Evolutionary conservation across 2,888 invertebrate species (phyloP), one percentile per base, ranked within the genome.

Genomic region (Trissolcus japonicus): DNA sequence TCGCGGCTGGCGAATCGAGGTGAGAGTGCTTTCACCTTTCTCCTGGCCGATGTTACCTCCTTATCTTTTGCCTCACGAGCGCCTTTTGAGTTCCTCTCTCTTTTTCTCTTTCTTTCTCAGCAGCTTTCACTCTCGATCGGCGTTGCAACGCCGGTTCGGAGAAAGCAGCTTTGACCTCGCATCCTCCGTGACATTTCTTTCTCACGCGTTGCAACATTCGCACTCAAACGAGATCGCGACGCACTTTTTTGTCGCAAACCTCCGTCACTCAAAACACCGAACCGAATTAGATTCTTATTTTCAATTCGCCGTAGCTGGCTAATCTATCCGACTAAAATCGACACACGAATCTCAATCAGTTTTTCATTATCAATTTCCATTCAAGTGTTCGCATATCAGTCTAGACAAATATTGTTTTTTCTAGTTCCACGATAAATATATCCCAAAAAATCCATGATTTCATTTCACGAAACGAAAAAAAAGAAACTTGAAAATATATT

Each of bases 1-100:
- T 76, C 74, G 80, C 76, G 79, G 51, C 74, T 69, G 79, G 66
- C 78, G 67, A 79, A 66, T 35, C 69, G 56, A 76, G 84, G 85
- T 84, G 87, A 86, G 87, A 88, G 86, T 88, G 86, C 88, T 88
- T 88, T 88, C 88, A 88, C 88, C 88, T 88, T 88, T 88, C 88
- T 88, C 87, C 84, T 69, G 66, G 65, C 77, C 62, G 81, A 76
- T 80, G 81, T 79, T 80, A 81, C 81, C 79, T 79, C 82, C 82
- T 77, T 67, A 54, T 74, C 72, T 73, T 77, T 67, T 72, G 73
- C 59, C 65, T 55, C 68, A 55, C 69, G 67, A 65, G 65, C 60
- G 57, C 55, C 72, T 71, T 74, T 72, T 51, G 68, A 62, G 63
- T 59, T 60, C 65, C 54, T 55, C 57, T 65, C 69, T 61, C 65